A percentile compares a stretch with the other conserved stretches of the same genome.
Conservation (phyloP, 1,140 invertebrate genomes). For the Plodia interpunctella region DNA sequence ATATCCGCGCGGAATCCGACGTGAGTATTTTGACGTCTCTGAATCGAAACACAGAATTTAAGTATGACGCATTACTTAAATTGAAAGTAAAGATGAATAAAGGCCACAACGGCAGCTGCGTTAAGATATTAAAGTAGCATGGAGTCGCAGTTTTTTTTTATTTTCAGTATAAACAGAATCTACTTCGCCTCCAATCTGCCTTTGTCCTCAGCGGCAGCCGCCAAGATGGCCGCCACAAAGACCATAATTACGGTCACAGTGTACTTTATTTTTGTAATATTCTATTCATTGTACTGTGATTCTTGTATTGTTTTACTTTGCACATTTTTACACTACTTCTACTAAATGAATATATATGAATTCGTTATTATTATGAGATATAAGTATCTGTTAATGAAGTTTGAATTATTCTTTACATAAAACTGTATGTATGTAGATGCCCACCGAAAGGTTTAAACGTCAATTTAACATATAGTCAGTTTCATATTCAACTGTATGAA, state of each 20-base stretch:
- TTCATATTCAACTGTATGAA: no score
- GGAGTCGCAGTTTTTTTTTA: constrained; percentile 26
- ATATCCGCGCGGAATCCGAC: no score
- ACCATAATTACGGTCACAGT: not conserved
- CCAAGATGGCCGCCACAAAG: constrained; percentile 4
- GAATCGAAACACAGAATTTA: no score
- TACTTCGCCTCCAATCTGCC: constrained; percentile 28
- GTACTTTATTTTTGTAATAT: not conserved
- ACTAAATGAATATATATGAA: no score
- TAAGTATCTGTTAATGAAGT: no score
- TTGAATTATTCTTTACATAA: no score
- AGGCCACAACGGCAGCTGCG: not conserved
- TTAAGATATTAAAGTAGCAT: constrained; percentile 18
- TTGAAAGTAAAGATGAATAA: not conserved
- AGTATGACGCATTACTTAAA: not conserved
- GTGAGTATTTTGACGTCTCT: no score
- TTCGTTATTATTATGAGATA: no score
- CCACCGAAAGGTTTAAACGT: no score
- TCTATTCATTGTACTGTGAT: not conserved
- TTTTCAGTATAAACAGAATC: constrained; percentile 33
- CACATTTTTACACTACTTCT: no score
- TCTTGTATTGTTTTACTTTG: not conserved
- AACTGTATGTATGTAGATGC: no score
- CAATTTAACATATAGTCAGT: no score
- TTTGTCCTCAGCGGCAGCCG: constrained; percentile 16